A percentile compares a stretch with the other conserved stretches of the same genome.
Conservation (phyloP, 2,888 invertebrate species). For the Brassicogethes aeneus region DNA sequence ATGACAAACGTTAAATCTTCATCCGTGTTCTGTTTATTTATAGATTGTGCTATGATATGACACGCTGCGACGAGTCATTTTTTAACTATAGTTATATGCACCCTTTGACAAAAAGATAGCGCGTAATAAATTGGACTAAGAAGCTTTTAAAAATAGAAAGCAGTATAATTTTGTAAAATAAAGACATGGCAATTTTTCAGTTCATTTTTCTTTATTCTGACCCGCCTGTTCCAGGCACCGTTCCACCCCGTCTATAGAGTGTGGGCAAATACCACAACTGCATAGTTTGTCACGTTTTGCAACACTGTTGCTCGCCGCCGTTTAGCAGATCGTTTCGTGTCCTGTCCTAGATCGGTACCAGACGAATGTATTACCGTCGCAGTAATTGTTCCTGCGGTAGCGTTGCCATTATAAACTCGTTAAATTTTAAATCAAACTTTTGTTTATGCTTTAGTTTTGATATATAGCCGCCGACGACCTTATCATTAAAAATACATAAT, state of each 20-base stretch:
- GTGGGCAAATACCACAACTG: not conserved
- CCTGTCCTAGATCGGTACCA: not conserved
- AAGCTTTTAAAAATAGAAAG: too few relatives aligned
- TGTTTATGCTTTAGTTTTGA: too few relatives aligned
- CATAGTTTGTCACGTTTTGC: slow-evolving; percentile 10
- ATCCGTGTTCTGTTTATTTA: slow-evolving; percentile 11
- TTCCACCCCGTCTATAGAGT: slow-evolving; percentile 4
- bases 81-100: too few relatives aligned
- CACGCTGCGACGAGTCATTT: slow-evolving; percentile 7
- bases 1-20: slow-evolving; percentile 12
- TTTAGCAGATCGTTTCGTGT: not conserved
- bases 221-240: slow-evolving; percentile 10
- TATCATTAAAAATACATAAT: too few relatives aligned
- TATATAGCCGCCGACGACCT: too few relatives aligned
- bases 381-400: not conserved
- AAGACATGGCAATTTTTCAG: too few relatives aligned
- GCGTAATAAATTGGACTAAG: too few relatives aligned
- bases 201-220: too few relatives aligned
- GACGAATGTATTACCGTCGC: not conserved
- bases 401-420: too few relatives aligned
- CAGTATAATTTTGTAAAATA: too few relatives aligned
- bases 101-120: too few relatives aligned
- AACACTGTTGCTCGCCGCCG: slow-evolving; percentile 8
- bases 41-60: slow-evolving; percentile 2
- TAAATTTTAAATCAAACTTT: too few relatives aligned